phyloP scores from a whole-genome alignment of 2,888 invertebrate genomes.

The Cephus sareptanus region DNA sequence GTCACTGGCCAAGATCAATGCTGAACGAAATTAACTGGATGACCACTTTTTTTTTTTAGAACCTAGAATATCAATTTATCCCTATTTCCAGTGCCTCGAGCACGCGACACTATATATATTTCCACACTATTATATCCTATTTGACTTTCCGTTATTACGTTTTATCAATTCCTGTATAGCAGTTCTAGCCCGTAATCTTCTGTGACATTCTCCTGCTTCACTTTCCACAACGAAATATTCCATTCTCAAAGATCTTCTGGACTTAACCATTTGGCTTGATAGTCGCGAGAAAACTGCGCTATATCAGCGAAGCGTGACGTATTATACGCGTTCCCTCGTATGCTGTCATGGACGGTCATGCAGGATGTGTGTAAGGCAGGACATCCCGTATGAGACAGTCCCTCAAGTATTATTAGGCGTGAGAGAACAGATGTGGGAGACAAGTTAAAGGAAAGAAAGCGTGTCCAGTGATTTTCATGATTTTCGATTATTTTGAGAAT shows the following conservation, averaged over 20 bases:
- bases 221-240: not conserved
- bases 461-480: not conserved
- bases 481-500: not conserved
- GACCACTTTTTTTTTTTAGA: not conserved
- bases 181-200: not conserved
- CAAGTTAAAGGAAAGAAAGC: not conserved
- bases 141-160: slow-evolving; percentile 12
- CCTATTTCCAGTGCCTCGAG: not conserved
- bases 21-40: not conserved
- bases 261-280: not conserved
- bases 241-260: not conserved
- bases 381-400: slow-evolving; percentile 49
- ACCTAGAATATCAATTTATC: not conserved
- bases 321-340: slow-evolving; percentile 25
- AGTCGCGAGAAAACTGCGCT: slow-evolving; percentile 2
- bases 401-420: slow-evolving; percentile 4
- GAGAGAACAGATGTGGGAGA: not conserved
- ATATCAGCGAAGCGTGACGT: slow-evolving; percentile 37
- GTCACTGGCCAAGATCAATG: not conserved
- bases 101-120: not conserved
- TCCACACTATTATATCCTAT: not conserved
- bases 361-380: slow-evolving; percentile 50
- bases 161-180: slow-evolving; percentile 20
- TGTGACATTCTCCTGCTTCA: slow-evolving; percentile 1
- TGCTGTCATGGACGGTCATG: slow-evolving; percentile 16